phyloP scores from a whole-genome alignment of 2,113 vertebrate genomes.

The Megaceryle maxima region DNA sequence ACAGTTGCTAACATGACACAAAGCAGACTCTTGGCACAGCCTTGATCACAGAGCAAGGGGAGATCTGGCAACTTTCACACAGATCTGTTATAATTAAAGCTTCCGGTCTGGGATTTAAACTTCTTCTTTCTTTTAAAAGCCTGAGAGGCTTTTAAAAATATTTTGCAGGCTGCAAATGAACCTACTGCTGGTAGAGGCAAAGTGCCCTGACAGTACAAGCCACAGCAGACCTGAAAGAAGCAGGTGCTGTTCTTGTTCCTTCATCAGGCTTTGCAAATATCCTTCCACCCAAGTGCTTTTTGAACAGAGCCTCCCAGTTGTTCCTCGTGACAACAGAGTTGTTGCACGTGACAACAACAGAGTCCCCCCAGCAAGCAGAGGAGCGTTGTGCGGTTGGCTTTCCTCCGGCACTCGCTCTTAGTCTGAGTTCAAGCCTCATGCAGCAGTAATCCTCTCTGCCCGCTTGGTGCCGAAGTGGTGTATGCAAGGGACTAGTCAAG shows the following conservation, averaged over 20 bases:
- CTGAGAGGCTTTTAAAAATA: neutral
- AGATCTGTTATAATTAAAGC: constrained; percentile 55
- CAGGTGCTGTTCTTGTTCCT: neutral
- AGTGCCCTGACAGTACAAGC: neutral
- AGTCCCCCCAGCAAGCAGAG: neutral
- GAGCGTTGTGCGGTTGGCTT: neutral
- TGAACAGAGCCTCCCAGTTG: neutral
- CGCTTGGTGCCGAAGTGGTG: neutral
- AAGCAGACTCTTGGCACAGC: constrained; percentile 60
- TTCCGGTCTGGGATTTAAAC: constrained; percentile 35
- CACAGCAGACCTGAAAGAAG: neutral
- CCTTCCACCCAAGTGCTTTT: neutral
- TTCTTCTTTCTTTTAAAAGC: constrained; percentile 17
- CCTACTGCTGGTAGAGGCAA: neutral
- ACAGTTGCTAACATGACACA: constrained; percentile 42
- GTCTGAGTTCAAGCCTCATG: neutral
- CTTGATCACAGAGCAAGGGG: constrained; percentile 30
- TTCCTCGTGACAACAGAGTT: neutral
- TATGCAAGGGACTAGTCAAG: neutral
- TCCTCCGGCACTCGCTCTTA: neutral
- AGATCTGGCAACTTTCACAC: constrained; percentile 63
- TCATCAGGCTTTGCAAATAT: neutral
- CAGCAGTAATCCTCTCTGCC: neutral
- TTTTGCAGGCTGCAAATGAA: constrained; percentile 4
- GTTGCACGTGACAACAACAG: neutral